Evolutionary conservation across 2,113 vertebrate species (phyloP), one percentile per base, ranked within the genome.

Genomic region (Marmota monax): DNA sequence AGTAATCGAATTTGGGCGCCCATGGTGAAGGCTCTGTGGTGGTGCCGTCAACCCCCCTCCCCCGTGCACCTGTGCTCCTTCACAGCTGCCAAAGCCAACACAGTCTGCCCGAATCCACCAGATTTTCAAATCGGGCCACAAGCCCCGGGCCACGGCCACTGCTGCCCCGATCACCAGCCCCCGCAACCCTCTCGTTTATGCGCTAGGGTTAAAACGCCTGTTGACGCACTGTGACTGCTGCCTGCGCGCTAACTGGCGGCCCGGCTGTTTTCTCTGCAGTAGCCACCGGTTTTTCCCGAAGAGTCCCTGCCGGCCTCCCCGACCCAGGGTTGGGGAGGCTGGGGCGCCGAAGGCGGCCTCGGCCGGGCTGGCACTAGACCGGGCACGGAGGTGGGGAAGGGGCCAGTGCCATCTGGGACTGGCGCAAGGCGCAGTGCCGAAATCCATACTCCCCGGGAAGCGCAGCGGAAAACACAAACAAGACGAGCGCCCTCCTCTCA

Each of bases 41-140:
- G 93, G 84, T 84, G 65, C 73, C 69, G 51, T 84, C 80, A 6
- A 58, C 72, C 67, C 84, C 82, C 32, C 70, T 18, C 72, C 95
- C 95, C 86, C 23, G 67, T 16, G 86, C 94, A 97, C 95, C 96
- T 94, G 96, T 73, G 92, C 69, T 87, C 92, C 83, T 76, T 86
- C 89, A 58, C 96, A 78, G 95, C 87, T 45, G 73, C 82, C 77
- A 76, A 74, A 74, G 78, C 83, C 22, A 48, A 69, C 87, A 89
- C 89, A 16, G 87, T 69, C 92, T 34, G 83, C 69, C 77, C 16
- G 34, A 25, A 73, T 18, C 77, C 63, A 16, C 61, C n/a, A 8
- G 88, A 45, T 83, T 63, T 58, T 39, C 73, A 69, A 12, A 23
- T 61, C n/a, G 51, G 72, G 84, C 34, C 58, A 37, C 63, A 22